A percentile compares a stretch with the other conserved stretches of the same genome.
Evolutionary conservation across 2,113 vertebrate genomes (phyloP).

Genomic region (Mola mola): DNA sequence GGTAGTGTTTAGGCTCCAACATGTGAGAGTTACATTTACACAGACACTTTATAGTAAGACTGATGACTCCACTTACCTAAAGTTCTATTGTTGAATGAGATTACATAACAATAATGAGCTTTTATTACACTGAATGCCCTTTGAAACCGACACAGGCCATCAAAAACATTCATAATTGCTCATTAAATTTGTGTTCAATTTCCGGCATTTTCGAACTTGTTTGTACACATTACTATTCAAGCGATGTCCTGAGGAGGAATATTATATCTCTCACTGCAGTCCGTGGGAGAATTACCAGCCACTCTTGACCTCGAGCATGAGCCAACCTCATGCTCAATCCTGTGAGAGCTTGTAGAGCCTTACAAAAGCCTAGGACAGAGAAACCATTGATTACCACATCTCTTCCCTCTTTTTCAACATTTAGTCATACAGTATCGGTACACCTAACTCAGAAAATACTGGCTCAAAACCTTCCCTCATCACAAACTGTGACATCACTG

Average conservation of each 20-base stretch:
- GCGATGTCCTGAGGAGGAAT: conserved; percentile 44
- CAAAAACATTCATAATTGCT: conserved; percentile 14
- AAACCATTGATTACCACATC: conserved; percentile 68
- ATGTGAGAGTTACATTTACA: conserved; percentile 47
- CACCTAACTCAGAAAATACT: conserved; percentile 40
- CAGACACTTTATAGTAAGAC: conserved; percentile 49
- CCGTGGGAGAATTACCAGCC: conserved; percentile 61
- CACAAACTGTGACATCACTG: conserved; percentile 58
- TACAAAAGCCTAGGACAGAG: conserved; percentile 69
- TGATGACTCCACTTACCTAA: conserved; percentile 59
- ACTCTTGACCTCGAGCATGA: conserved; percentile 68
- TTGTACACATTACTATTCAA: conserved; percentile 55
- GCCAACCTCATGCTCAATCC: conserved; percentile 66
- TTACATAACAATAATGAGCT: conserved; percentile 34
- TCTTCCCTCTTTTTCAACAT: conserved; percentile 40
- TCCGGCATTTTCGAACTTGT: conserved; percentile 47
- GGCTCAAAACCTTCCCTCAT: conserved; percentile 25
- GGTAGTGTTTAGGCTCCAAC: conserved; percentile 64
- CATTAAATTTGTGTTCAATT: conserved; percentile 10
- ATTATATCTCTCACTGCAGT: conserved; percentile 41
- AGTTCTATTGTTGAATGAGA: conserved; percentile 21
- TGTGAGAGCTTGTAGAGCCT: conserved; percentile 67
- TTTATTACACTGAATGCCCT: conserved; percentile 15
- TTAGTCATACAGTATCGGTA: conserved; percentile 46
- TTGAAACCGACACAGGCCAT: conserved; percentile 32